Percentiles rank a stretch among this genome's conserved stretches.
Evolutionary conservation across 2,797 vertebrate genomes (phyloP).

Genomic region (Tympanoctomys barrerae): DNA sequence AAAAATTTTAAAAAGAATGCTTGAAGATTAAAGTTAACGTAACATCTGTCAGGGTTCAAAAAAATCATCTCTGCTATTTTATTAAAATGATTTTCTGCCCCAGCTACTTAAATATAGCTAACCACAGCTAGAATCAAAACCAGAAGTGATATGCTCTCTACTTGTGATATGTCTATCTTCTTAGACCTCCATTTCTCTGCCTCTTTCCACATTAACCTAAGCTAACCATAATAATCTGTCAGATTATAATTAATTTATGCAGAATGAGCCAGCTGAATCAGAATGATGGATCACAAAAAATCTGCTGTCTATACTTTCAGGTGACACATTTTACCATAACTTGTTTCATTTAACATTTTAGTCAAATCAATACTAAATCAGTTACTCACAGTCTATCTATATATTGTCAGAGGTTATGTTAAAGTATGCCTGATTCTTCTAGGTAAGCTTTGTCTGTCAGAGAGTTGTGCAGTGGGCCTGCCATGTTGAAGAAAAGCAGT

Average conservation of each 20-base stretch:
- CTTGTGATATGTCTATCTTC: neutral
- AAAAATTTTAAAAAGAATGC: too few species aligned
- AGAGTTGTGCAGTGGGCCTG: neutral
- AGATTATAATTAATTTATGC: neutral
- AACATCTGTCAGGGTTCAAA: neutral
- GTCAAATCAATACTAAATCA: neutral
- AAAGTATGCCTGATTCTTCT: neutral
- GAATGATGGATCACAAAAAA: neutral
- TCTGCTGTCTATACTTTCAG: neutral
- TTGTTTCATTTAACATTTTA: neutral
- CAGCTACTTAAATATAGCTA: neutral
- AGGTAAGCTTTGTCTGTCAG: neutral
- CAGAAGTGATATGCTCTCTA: neutral
- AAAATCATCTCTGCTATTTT: neutral
- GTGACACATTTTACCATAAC: neutral
- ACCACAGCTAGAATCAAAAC: neutral
- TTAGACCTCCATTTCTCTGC: neutral
- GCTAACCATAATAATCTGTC: neutral
- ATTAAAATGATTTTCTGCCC: neutral
- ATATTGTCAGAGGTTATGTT: neutral
- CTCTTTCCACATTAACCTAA: neutral
- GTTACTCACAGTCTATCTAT: neutral
- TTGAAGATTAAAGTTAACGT: neutral
- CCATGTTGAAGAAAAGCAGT: neutral
- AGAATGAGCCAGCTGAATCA: neutral